A percentile compares a stretch with the other conserved stretches of the same genome.
These are phyloP conservation scores for Peromyscus attwateri DNA, from an alignment of 2,797 vertebrate species.

Conservation along the genomic window DNA sequence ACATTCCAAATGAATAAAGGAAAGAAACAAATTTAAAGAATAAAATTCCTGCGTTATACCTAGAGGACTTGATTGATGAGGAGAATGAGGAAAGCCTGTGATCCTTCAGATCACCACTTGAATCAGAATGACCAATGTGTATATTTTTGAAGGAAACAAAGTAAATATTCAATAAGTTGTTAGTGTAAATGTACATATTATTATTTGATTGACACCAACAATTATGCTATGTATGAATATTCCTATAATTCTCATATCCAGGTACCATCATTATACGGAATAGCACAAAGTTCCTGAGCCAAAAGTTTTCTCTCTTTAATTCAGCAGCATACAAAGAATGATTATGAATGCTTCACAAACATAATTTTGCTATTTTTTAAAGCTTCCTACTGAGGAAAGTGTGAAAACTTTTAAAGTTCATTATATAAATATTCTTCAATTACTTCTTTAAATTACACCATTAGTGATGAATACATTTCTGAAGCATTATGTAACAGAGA, in stretches of 20 bases:
- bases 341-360: neutral
- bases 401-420: constrained; percentile 64
- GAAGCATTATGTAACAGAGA: neutral
- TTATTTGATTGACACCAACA: neutral
- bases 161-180: neutral
- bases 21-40: neutral
- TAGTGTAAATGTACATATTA: neutral
- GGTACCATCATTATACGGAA: neutral
- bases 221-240: neutral
- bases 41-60: neutral
- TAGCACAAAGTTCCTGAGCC: neutral
- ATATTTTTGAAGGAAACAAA: neutral
- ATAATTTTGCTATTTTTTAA: constrained; percentile 9
- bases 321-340: constrained; percentile 1
- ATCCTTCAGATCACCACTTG: neutral
- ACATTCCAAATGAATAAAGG: neutral
- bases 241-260: neutral
- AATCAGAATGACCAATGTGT: neutral
- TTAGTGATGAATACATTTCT: neutral
- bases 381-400: neutral
- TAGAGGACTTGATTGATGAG: accelerated
- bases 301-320: neutral
- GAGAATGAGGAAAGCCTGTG: accelerated
- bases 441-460: neutral
- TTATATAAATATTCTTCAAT: constrained; percentile 42